Percentiles rank a stretch among this genome's conserved stretches.
Evolutionary conservation across 1,140 invertebrate genomes (phyloP).

Genomic region (Brachionus rubens): DNA sequence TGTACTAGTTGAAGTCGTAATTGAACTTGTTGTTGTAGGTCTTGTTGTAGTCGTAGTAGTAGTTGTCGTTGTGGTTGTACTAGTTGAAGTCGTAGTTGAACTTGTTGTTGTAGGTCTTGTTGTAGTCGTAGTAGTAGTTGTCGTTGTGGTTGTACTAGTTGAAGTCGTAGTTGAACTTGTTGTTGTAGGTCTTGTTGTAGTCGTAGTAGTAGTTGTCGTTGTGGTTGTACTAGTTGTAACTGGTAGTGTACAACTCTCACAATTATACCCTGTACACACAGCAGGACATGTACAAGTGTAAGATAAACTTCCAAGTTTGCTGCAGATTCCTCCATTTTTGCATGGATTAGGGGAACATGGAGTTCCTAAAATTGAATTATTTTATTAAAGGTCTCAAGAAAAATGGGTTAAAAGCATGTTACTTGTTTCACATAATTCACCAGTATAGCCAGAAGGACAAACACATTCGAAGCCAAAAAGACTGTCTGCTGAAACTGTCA

Average conservation of each 20-base stretch:
- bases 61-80: neutral
- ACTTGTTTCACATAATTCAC: constrained; percentile 26
- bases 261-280: neutral
- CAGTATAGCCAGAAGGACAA: neutral
- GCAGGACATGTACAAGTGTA: neutral
- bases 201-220: neutral
- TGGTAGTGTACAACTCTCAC: neutral
- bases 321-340: neutral
- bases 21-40: too few relatives aligned
- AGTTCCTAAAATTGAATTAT: neutral
- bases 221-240: neutral
- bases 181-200: neutral
- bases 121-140: neutral
- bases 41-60: neutral
- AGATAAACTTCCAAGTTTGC: neutral
- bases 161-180: neutral
- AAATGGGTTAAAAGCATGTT: neutral
- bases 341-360: neutral
- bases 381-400: neutral
- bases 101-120: neutral
- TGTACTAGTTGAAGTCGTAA: too few relatives aligned
- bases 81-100: neutral
- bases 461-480: constrained; percentile 11
- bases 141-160: neutral
- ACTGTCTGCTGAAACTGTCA: neutral